Evolutionary conservation across 2,113 vertebrate species (phyloP).

Genomic region (Gobius niger): DNA sequence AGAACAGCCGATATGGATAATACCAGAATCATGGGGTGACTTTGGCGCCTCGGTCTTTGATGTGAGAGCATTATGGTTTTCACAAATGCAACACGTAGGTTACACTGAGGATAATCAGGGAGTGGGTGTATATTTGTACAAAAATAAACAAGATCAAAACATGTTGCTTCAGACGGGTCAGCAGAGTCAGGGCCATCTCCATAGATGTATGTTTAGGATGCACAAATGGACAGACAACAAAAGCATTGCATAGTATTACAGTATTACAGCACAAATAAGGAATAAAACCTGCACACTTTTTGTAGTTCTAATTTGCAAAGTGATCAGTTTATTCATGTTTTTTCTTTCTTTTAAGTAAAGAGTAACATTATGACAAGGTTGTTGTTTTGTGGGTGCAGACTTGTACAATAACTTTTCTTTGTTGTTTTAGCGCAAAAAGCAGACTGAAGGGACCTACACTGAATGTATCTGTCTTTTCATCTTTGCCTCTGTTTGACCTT

Average conservation of each 20-base stretch:
- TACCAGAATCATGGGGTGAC: constrained; percentile 60
- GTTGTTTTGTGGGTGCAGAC: no score
- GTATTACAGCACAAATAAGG: no score
- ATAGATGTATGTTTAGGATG: not conserved
- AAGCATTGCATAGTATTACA: not conserved
- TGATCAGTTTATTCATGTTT: no score
- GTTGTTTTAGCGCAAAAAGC: no score
- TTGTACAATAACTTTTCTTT: no score
- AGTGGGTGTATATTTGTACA: constrained; percentile 20
- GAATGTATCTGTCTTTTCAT: constrained; percentile 39
- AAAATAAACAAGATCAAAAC: constrained; percentile 35
- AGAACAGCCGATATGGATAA: constrained; percentile 54
- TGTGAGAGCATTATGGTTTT: constrained; percentile 52
- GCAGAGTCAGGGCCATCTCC: not conserved
- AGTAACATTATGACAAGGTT: no score
- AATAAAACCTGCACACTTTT: not conserved
- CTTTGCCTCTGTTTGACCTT: constrained; percentile 46
- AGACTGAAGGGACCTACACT: no score
- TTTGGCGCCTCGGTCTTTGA: constrained; percentile 66
- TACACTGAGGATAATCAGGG: constrained; percentile 19
- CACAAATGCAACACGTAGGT: constrained; percentile 51
- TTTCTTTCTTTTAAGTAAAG: no score
- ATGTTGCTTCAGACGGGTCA: constrained; percentile 6
- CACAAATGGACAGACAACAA: not conserved
- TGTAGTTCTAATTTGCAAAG: no score